Conservation (phyloP, 2,797 vertebrate species). For the Bovichtus diacanthus region DNA sequence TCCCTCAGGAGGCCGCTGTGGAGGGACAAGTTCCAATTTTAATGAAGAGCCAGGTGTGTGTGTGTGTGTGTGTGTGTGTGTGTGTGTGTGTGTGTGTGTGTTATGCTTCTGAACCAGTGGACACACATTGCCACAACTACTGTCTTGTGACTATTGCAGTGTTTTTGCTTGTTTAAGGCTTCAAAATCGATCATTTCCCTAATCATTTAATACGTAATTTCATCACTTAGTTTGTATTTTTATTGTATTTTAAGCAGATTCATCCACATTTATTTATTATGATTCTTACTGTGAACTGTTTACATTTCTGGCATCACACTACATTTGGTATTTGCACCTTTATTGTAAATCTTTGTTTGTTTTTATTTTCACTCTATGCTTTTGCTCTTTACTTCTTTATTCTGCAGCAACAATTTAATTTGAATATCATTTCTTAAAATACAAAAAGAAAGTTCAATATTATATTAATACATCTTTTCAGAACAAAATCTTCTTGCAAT, state of each 20-base stretch:
- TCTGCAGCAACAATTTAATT: no score
- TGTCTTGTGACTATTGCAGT: background rate
- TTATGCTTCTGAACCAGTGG: no score
- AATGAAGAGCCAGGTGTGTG: conserved; percentile 61
- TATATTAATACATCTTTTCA: no score
- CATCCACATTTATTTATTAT: no score
- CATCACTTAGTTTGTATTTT: background rate
- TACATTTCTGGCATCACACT: background rate
- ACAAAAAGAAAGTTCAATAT: background rate
- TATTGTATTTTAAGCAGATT: no score
- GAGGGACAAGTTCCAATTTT: conserved; percentile 57
- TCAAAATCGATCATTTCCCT: no score
- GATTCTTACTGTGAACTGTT: background rate
- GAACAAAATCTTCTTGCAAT: background rate
- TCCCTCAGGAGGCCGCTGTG: conserved; percentile 73
- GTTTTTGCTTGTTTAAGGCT: background rate
- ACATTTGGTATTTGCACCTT: background rate
- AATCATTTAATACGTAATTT: no score
- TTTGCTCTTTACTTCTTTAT: no score
- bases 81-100: conserved; percentile 26
- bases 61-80: conserved; percentile 43
- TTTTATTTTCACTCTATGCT: background rate
- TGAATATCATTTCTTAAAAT: no score
- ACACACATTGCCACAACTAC: no score
- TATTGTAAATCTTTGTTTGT: background rate